These are phyloP conservation scores for Buceros bicornis DNA, from an alignment of 2,797 vertebrate genomes.

Conservation along the genomic window DNA sequence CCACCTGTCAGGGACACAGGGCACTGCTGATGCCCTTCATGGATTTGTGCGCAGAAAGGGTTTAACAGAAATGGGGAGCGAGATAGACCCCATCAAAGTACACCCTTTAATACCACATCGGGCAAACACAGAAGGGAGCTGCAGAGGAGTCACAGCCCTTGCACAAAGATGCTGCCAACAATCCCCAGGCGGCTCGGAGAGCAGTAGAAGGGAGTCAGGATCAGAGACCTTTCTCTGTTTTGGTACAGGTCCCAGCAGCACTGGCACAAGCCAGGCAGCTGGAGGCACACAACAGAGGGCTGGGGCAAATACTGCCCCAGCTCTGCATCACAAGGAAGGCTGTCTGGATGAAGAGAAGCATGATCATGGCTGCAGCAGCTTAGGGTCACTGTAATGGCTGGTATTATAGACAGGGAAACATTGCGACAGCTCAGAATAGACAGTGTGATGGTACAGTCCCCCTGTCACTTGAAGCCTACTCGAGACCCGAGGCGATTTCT, in stretches of 20 bases:
- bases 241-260: background rate
- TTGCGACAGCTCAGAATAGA: background rate
- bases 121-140: background rate
- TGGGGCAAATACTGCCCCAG: background rate
- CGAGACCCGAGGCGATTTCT: too few species aligned
- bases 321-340: accelerated
- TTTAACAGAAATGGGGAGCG: accelerated
- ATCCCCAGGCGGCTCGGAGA: background rate
- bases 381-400: too few species aligned
- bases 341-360: background rate
- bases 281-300: accelerated
- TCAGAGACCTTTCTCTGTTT: background rate
- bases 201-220: too few species aligned
- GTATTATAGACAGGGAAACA: accelerated
- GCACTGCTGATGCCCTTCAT: accelerated
- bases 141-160: accelerated
- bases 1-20: background rate
- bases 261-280: too few species aligned
- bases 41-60: accelerated
- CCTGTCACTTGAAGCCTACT: too few species aligned
- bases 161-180: background rate
- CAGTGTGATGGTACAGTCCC: too few species aligned
- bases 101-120: accelerated
- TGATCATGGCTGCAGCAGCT: background rate
- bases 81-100: accelerated